Base-by-base conservation (phyloP, 2,888 invertebrate genomes). In the Amiota minor region DNA sequence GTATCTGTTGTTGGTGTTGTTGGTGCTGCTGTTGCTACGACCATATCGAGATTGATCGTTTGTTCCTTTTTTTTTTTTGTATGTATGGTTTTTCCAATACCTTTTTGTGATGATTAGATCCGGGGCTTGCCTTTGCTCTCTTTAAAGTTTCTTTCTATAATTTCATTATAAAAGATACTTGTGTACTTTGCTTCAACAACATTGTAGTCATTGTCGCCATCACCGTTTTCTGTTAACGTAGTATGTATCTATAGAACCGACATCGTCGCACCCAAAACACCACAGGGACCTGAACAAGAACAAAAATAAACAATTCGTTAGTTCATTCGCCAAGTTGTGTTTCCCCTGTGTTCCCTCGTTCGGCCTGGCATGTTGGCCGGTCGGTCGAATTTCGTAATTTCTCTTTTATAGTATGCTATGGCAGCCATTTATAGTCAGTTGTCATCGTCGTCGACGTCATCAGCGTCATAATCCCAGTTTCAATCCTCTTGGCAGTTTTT, bases 241-340 rank as follows among this genome's bases (percentile, higher is more conserved):
- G 35, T 53, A 53, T 53, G 20, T 59, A 59, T 18, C 18, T 59
- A 47, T 46, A 35, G 35, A 35, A 35, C 35, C 65, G 65, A 65
- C 23, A 23, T 49, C 80, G 84, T 82, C 81, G 80, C 84, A 82
- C 83, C 81, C 80, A 83, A 82, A 81, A 76, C 79, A 84, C 84
- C 84, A 84, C 81, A 80, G 85, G 83, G 83, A 85, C 83, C 85
- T 84, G 81, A 82, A 77, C 84, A 83, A 35, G 0, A 35, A 23
- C 23, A 2, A 23, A 1, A 23, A 35, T 8, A 35, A 35, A 4
- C 4, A 4, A 35, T 35, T 45, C 64, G 64, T 16, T 46, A 46
- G 6, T 56, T 35, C 6, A 35, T 35, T 14, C 18, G 18, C 11
- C 18, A 59, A 11, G 59, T 59, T 62, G 20, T 62, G 61, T 62